These are phyloP conservation scores for Trichonephila inaurata DNA, from an alignment of 1,140 invertebrate genomes.

Conservation along the genomic window DNA sequence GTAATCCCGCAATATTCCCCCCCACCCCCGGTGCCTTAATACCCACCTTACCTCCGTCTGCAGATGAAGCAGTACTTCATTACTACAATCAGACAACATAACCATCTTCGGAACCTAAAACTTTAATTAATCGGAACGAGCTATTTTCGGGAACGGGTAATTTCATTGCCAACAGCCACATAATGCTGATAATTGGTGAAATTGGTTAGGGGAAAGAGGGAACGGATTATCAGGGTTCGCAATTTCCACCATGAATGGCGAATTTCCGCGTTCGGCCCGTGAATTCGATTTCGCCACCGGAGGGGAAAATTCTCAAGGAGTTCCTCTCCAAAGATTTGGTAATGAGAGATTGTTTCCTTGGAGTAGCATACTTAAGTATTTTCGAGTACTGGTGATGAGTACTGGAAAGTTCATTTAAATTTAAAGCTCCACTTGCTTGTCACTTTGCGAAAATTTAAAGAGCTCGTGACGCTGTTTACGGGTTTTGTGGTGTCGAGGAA, in stretches of 20 bases:
- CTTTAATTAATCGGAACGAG: slow-evolving; percentile 16
- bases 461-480: too few species aligned
- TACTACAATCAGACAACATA: slow-evolving; percentile 25
- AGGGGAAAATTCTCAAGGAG: slow-evolving; percentile 18
- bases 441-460: neutral
- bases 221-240: slow-evolving; percentile 8
- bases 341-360: slow-evolving; percentile 20
- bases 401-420: neutral
- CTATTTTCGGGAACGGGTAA: slow-evolving; percentile 12
- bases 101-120: slow-evolving; percentile 23
- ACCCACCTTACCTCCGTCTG: neutral
- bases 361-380: neutral
- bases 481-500: too few species aligned
- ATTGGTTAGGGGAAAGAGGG: neutral
- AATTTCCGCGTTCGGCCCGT: neutral
- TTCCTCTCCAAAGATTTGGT: slow-evolving; percentile 2
- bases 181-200: slow-evolving; percentile 31
- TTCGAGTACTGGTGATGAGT: neutral
- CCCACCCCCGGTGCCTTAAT: neutral
- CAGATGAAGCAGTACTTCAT: neutral
- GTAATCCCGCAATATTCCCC: neutral
- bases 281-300: slow-evolving; percentile 27
- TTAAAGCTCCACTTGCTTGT: neutral
- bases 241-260: slow-evolving; percentile 17
- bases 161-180: slow-evolving; percentile 37